A percentile compares a stretch with the other conserved stretches of the same genome.
These are phyloP conservation scores for Oryzaephilus surinamensis DNA, from an alignment of 1,140 invertebrate species.

Conservation along the genomic window DNA sequence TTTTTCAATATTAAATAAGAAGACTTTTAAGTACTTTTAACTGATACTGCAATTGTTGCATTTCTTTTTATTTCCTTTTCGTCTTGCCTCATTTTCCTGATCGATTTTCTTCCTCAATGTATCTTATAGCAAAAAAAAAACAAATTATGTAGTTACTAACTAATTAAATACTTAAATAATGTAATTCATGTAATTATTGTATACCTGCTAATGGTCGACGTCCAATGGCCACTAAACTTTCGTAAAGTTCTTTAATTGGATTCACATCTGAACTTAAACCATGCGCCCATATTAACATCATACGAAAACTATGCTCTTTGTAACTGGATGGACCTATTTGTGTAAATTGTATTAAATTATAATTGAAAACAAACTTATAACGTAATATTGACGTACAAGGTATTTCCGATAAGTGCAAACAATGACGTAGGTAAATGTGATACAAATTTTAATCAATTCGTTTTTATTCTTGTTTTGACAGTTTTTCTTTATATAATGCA, in stretches of 20 bases:
- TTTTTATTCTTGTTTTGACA: too few relatives aligned
- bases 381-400: too few relatives aligned
- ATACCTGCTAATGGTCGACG: conserved; percentile 46
- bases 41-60: conserved; percentile 36
- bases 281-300: conserved; percentile 61
- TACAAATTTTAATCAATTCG: too few relatives aligned
- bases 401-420: too few relatives aligned
- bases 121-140: conserved; percentile 36
- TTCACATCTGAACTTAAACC: conserved; percentile 50
- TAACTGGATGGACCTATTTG: conserved; percentile 56
- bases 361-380: too few relatives aligned
- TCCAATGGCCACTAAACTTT: conserved; percentile 51
- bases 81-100: conserved; percentile 36
- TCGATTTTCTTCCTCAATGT: conserved; percentile 38
- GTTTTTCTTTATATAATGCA: too few relatives aligned
- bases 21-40: too few relatives aligned
- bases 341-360: neutral
- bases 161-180: neutral
- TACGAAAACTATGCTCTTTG: conserved; percentile 61
- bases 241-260: conserved; percentile 52
- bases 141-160: neutral
- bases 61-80: conserved; percentile 31
- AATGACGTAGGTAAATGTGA: too few relatives aligned
- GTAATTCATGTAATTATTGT: neutral
- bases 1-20: too few relatives aligned